Percentiles rank a stretch among this genome's conserved stretches.
These are phyloP conservation scores for Dryocosmus kuriphilus DNA, from an alignment of 2,888 invertebrate genomes.

Conservation along the genomic window DNA sequence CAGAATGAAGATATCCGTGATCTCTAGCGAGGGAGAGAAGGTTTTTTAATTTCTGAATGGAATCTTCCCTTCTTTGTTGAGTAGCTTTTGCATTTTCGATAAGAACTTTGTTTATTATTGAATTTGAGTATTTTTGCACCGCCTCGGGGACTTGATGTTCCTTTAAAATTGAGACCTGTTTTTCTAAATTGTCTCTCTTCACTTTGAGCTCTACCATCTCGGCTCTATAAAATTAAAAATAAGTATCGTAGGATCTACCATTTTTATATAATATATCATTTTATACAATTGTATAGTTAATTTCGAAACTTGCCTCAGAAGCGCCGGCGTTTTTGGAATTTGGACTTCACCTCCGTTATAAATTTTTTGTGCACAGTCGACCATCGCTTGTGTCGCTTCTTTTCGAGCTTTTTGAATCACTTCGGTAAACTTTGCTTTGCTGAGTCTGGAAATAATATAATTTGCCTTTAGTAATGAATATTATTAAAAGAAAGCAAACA, in stretches of 20 bases:
- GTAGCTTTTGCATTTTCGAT: slow-evolving; percentile 64
- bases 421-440: slow-evolving; percentile 50
- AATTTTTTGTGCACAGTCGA: slow-evolving; percentile 51
- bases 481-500: too few species aligned
- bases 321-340: slow-evolving; percentile 45
- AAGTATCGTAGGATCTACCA: not conserved
- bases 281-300: not conserved
- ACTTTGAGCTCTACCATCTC: slow-evolving; percentile 66
- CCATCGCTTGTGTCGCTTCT: slow-evolving; percentile 50
- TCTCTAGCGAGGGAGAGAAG: slow-evolving; percentile 65
- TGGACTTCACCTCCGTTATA: slow-evolving; percentile 57
- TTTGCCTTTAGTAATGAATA: not conserved
- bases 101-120: slow-evolving; percentile 65
- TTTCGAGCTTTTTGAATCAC: slow-evolving; percentile 48
- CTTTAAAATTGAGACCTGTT: slow-evolving; percentile 64
- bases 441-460: slow-evolving; percentile 49
- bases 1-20: slow-evolving; percentile 69
- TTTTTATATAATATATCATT: not conserved
- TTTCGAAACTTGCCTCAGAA: slow-evolving; percentile 11
- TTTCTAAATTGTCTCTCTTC: slow-evolving; percentile 67
- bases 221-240: slow-evolving; percentile 56
- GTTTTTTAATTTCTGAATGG: slow-evolving; percentile 64
- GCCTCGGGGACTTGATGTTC: slow-evolving; percentile 63
- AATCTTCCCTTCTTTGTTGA: slow-evolving; percentile 60
- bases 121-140: slow-evolving; percentile 62